Conservation (phyloP, 2,797 vertebrate genomes). For the Aphelocoma californica region DNA sequence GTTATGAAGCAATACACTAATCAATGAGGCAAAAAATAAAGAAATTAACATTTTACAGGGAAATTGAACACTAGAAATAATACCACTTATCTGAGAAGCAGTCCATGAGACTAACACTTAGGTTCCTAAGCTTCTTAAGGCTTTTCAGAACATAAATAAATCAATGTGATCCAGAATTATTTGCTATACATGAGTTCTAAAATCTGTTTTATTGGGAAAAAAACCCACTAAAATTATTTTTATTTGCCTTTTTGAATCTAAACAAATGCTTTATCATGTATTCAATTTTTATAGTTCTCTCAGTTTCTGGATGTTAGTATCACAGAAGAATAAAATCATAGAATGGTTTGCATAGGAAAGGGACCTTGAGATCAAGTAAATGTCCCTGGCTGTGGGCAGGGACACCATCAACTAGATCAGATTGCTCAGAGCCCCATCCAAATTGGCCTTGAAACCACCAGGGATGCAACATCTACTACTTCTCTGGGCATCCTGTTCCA, state of each 20-base stretch:
- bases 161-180: neutral
- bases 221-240: neutral
- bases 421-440: neutral
- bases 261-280: neutral
- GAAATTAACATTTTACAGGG: neutral
- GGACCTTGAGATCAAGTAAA: neutral
- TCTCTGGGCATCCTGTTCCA: neutral
- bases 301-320: neutral
- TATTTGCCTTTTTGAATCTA: neutral
- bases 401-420: neutral
- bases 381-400: neutral
- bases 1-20: neutral
- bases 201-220: neutral
- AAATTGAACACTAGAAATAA: neutral
- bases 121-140: neutral
- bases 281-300: neutral
- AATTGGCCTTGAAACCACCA: neutral
- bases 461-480: neutral
- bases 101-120: neutral
- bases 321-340: neutral
- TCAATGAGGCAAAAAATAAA: neutral
- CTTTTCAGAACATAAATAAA: neutral
- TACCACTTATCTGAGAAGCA: neutral
- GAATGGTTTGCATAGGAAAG: neutral
- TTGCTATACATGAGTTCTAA: neutral